Evolutionary conservation across 1,140 invertebrate genomes (phyloP).

Genomic region (Condylostylus longicornis): DNA sequence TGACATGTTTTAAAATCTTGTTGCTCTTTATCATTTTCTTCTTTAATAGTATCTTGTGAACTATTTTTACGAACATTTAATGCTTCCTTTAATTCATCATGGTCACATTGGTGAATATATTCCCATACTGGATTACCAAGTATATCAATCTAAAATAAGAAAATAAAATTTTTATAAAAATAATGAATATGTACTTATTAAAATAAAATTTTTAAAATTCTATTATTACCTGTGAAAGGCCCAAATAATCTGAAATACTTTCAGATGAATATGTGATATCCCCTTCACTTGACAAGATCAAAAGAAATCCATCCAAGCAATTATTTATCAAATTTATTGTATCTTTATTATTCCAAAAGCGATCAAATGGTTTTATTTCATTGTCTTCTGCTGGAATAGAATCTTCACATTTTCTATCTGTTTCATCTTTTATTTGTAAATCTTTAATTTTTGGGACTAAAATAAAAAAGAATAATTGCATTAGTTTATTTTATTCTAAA

Average conservation of each 20-base stretch:
- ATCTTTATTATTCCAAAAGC: conserved; percentile 19
- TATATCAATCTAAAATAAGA: conserved; percentile 65
- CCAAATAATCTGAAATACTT: conserved; percentile 77
- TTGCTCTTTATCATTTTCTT: conserved; percentile 28
- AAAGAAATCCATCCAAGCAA: conserved; percentile 75
- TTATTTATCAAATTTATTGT: conserved; percentile 28
- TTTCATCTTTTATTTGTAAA: conserved; percentile 5
- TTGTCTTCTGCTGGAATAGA: conserved; percentile 9
- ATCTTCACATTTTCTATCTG: not conserved
- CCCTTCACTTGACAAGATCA: conserved; percentile 72
- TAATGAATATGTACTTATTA: too few species aligned
- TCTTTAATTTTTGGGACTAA: conserved; percentile 32
- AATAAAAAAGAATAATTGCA: conserved; percentile 16
- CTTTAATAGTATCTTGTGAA: conserved; percentile 32
- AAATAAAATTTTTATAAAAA: conserved; percentile 2
- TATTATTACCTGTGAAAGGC: conserved; percentile 63
- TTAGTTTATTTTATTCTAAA: not conserved
- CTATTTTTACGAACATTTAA: conserved; percentile 33
- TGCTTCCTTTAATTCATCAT: conserved; percentile 75
- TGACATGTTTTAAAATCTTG: conserved; percentile 28
- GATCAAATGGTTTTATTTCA: conserved; percentile 14
- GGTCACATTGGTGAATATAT: conserved; percentile 87
- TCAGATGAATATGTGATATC: conserved; percentile 84
- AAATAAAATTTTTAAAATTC: not conserved
- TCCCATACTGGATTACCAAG: conserved; percentile 89